Base-by-base conservation (phyloP, 2,113 vertebrate genomes). In the Phyllostomus hastatus region DNA sequence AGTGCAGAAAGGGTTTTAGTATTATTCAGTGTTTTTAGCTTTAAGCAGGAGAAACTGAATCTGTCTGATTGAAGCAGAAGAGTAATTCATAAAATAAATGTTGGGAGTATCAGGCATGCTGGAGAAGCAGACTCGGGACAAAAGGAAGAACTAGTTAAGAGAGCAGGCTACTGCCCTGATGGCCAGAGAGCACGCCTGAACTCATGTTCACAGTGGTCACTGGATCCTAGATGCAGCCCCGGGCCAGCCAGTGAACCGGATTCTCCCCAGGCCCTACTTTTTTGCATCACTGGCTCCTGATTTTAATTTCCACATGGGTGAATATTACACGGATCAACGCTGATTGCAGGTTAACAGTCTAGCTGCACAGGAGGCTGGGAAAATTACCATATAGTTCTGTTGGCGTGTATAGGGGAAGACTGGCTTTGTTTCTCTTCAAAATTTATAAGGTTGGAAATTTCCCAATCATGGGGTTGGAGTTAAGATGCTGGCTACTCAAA, bases 11-110 rank as follows among this genome's bases (percentile, higher is more conserved):
- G 7, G 31, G 16, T 66, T 92, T 83, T 78, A 50, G 66, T 43
- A 15, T 61, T 88, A 43, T 22, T 84, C 8, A 84, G 41, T 52
- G 61, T 6, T 91, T 95, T 54, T 2, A 10, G 69, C 81, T 91
- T 88, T 84, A 70, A 95, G 59, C 12, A 85, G 64, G 10, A 93
- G 12, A 93, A 88, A 91, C 28, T 52, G 66, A 89, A 83, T 91
- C 59, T 66, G 19, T 84, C 43, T 88, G 38, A 86, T 41, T 86
- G 70, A 31, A 61, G 43, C 20, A 52, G 41, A 91, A 87, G 78
- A 93, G 28, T 84, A 83, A 79, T 83, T 48, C n/a, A 48, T 79
- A 35, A 76, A 83, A 64, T 43, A 85, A 90, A 73, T 26, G 41
- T 15, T 67, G 16, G 12, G 61, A 80, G 11, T 79, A 57, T 28